These are phyloP conservation scores for Ctenicera cuprea DNA, from an alignment of 2,888 invertebrate genomes.

Conservation along the genomic window DNA sequence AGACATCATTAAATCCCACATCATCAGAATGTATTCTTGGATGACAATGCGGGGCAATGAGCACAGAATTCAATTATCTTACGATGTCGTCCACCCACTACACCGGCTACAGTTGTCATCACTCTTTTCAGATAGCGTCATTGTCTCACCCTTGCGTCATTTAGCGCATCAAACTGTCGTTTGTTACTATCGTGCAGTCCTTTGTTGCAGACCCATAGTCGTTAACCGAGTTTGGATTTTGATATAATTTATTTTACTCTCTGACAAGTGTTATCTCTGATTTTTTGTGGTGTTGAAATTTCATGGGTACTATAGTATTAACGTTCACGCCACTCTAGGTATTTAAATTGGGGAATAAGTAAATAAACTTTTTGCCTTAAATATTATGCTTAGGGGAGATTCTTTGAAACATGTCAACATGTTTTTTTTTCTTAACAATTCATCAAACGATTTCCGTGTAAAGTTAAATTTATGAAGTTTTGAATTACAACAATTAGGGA, in stretches of 20 bases:
- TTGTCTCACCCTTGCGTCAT: slow-evolving; percentile 73
- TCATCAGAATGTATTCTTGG: slow-evolving; percentile 70
- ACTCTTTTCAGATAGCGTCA: slow-evolving; percentile 71
- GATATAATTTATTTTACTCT: slow-evolving; percentile 65
- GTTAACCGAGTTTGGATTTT: slow-evolving; percentile 66
- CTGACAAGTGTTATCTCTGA: slow-evolving; percentile 60
- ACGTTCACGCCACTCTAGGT: slow-evolving; percentile 4
- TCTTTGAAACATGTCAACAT: too few relatives aligned
- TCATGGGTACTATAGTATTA: slow-evolving; percentile 5
- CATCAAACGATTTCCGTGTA: too few relatives aligned
- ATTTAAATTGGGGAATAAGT: neutral
- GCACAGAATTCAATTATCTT: slow-evolving; percentile 69
- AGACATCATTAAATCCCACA: slow-evolving; percentile 67
- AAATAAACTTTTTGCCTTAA: neutral
- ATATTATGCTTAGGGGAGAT: neutral
- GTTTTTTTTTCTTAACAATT: too few relatives aligned
- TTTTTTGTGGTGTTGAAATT: slow-evolving; percentile 46
- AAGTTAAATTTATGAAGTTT: too few relatives aligned
- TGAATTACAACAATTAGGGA: too few relatives aligned
- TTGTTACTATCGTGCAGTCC: slow-evolving; percentile 66
- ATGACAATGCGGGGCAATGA: slow-evolving; percentile 69
- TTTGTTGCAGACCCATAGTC: slow-evolving; percentile 61
- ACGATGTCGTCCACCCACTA: slow-evolving; percentile 59
- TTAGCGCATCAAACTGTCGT: slow-evolving; percentile 72
- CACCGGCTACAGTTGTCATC: slow-evolving; percentile 68